Base-by-base conservation (phyloP, 2,797 vertebrate species). In the Aulostomus chinensis region DNA sequence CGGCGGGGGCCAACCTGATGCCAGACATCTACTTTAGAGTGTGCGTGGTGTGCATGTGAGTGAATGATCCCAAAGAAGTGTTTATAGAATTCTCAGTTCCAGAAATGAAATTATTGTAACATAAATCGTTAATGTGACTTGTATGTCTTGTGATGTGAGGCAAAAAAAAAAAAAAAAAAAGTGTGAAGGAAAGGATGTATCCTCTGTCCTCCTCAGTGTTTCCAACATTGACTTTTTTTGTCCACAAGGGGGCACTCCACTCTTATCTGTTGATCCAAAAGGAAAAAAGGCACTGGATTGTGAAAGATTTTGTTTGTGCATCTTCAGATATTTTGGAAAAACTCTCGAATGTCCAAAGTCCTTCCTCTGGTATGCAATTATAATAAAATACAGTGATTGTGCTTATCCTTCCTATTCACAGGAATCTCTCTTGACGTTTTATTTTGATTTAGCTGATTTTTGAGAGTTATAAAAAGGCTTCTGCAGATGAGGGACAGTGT, bases 321-420 rank as follows among this genome's bases (percentile, higher is more conserved):
- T 76, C 34, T 56, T 26, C n/a, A 22, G 38, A 62, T 78, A 73
- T 79, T 76, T 76, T 80, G 70, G 49, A 68, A 60, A 73, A 73
- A 47, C 28, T 10, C 22, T 43, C 43, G 20, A 26, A 66, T 73
- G 73, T 79, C 66, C 73, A 70, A 60, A 75, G 58, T 17, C 50
- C 46, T 48, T 29, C 10, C 61, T 68, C 29, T 73, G 73, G 77
- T 58, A 78, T 81, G 75, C 17, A 52, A 81, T 74, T 64, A 68
- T 64, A 68, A 62, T 50, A 61, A 79, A 74, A 67, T 43, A 50
- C 58, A 45, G 52, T 47, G 51, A 46, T 65, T 68, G n/a, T 71
- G 52, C 76, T 75, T 80, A 73, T 15, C 31, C 42, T 4, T 60
- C 34, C 26, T 39, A 25, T 57, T 83, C 61, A 64, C 32, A 38